Evolutionary conservation across 2,113 vertebrate species (phyloP), one percentile per base, ranked within the genome.

Genomic region (Sinosuthora webbiana): DNA sequence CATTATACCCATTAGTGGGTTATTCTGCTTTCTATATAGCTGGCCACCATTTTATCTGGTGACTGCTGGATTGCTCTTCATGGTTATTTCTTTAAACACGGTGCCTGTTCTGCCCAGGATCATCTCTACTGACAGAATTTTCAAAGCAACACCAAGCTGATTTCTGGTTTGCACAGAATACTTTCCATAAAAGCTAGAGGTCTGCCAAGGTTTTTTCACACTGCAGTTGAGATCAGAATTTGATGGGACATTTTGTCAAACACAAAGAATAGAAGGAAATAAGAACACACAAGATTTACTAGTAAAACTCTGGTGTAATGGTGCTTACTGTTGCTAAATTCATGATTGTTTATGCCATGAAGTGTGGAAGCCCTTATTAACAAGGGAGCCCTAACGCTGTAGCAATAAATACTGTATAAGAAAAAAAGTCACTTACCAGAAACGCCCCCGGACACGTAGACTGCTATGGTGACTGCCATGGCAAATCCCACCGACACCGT

Each of bases 361-460:
- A 80, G 24, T 47, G 5, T 47, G 5, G 50, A 86, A 84, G 12
- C 28, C 57, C 39, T 69, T 76, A 69, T 16, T 37, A 65, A 27
- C 52, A 70, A 53, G 20, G 21, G 37, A 35, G 30, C 33, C 41
- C 85, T 68, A 67, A 55, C 59, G n/a, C 17, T 6, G 3, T 28
- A n/a, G 18, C 18, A 79, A 75, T 52, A 79, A 87, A 45, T 41
- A 28, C 24, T 39, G 0, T 24, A 25, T 6, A 27, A 60, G 25
- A 53, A 50, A 47, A 47, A 7, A 24, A 27, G 14, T 50, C 18
- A 76, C 97, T 98, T 98, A 99, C 99, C 99, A 96, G 99, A 99
- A 64, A 99, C 96, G 2, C 99, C 99, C 13, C 99, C 99, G 2
- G 98, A 96, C 49, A 99, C 97, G 28, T 99, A 99, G 42, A 99